Base-by-base conservation (phyloP, 2,797 vertebrate species). In the Pygocentrus nattereri region DNA sequence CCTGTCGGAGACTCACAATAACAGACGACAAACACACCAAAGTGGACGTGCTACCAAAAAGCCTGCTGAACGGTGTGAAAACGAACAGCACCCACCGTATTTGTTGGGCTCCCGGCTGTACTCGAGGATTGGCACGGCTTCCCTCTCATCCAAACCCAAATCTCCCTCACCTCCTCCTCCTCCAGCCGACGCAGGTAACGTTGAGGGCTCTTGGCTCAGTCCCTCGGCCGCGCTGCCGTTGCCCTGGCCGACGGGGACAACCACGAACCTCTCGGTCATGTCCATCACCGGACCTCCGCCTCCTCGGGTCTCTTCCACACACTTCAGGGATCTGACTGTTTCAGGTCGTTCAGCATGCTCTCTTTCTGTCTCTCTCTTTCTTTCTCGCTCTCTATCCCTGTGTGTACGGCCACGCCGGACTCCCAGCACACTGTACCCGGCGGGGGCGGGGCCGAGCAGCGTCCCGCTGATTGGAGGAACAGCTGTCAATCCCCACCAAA, bases 101-200 rank as follows among this genome's bases (percentile, higher is more conserved):
- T 92, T 95, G 86, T 92, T 95, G 11, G 94, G 94, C 80, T 95
- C 95, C 52, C 94, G 86, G 88, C 87, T 94, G 90, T 95, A 95
- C 87, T 92, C 84, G 73, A 95, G 90, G 79, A 95, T 94, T 1
- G 93, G 93, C 4, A 95, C 91, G 41, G 82, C 88, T 2, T 79
- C 79, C 56, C 84, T 56, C 73, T 83, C 84, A 72, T 91, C 91
- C 75, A 74, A 61, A 84, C 89, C 88, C 75, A 74, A 56, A 85
- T 89, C 88, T 81, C 87, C 87, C 70, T 77, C 89, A 65, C 85
- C 86, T 23, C 62, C 69, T 79, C 80, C 70, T 44, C 41, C 41
- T 44, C 41, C 41, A 44, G 41, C 41, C 76, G 72, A 82, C 64
- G 19, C 65, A 68, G 65, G 65, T 68, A 23, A 5, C 85, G 86